Base-by-base conservation (phyloP, 2,113 vertebrate species). In the Lates calcarifer region DNA sequence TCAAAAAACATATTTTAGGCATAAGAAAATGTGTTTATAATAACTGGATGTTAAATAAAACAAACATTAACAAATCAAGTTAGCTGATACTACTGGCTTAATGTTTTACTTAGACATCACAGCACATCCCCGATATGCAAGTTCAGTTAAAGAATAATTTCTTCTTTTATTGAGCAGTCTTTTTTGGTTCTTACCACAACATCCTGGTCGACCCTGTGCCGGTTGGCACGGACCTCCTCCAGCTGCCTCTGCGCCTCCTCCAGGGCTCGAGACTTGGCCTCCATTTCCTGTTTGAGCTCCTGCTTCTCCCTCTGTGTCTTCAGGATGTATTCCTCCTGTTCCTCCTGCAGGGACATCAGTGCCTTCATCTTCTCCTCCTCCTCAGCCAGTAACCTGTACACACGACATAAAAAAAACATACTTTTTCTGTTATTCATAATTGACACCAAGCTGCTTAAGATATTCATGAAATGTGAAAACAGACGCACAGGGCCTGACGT, bases 251-350 rank as follows among this genome's bases (percentile, higher is more conserved):
- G 97, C 0, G 98, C 97, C 70, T 97, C 96, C 0, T 96, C 96
- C 87, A 99, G 91, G 33, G 93, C 90, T 22, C 93, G 95, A 73
- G 95, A 96, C 91, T 99, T 98, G 80, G 64, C 93, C 76, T 97
- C 97, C 97, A 98, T 99, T 93, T 98, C 98, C 87, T 96, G 97
- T 90, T 94, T 96, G 26, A 99, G 95, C 90, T 97, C 97, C 86
- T 97, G 95, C 92, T 98, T 98, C 93, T 99, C 97, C 79, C 92
- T 93, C 89, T 98, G 96, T 0, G 98, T 96, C 81, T 92, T 96
- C 79, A 96, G 94, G 35, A 99, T 98, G 76, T 97, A 97, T 81
- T 98, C 96, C 85, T 98, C 97, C 84, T 99, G 98, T 57, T 98
- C 97, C 83, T 99, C 97, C 89, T 97, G 97, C 90, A 99, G 94